phyloP scores from a whole-genome alignment of 2,113 vertebrate species.

The Tyto alba region DNA sequence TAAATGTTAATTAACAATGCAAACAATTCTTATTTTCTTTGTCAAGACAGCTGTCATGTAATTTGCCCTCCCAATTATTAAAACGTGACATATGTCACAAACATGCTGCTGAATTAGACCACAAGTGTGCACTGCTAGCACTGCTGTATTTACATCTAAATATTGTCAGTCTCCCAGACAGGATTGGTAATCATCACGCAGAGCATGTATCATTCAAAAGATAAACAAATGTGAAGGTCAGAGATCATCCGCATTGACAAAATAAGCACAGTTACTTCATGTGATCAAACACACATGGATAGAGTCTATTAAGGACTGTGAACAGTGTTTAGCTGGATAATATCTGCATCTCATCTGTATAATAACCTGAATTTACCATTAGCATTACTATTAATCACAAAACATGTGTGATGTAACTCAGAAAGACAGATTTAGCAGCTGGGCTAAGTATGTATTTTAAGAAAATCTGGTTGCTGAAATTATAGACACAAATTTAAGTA shows the following conservation, averaged over 20 bases:
- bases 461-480: slow-evolving; percentile 32
- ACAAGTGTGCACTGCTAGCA: slow-evolving; percentile 35
- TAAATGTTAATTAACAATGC: neutral
- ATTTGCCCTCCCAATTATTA: slow-evolving; percentile 45
- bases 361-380: neutral
- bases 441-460: neutral
- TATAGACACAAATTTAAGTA: slow-evolving; percentile 1
- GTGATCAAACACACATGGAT: neutral
- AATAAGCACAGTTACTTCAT: neutral
- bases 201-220: neutral
- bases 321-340: neutral
- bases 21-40: slow-evolving; percentile 25
- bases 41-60: neutral
- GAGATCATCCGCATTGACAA: neutral
- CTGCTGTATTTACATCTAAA: slow-evolving; percentile 32
- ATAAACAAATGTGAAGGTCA: slow-evolving; percentile 5
- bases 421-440: neutral
- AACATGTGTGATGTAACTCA: neutral
- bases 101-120: slow-evolving; percentile 43
- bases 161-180: neutral
- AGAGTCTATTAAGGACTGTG: neutral
- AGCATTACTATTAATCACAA: neutral
- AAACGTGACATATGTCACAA: slow-evolving; percentile 32
- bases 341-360: neutral
- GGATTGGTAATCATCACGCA: neutral